Conservation (phyloP, 37 sponge, comb jelly and placozoan species). For the Agelas oroides region DNA sequence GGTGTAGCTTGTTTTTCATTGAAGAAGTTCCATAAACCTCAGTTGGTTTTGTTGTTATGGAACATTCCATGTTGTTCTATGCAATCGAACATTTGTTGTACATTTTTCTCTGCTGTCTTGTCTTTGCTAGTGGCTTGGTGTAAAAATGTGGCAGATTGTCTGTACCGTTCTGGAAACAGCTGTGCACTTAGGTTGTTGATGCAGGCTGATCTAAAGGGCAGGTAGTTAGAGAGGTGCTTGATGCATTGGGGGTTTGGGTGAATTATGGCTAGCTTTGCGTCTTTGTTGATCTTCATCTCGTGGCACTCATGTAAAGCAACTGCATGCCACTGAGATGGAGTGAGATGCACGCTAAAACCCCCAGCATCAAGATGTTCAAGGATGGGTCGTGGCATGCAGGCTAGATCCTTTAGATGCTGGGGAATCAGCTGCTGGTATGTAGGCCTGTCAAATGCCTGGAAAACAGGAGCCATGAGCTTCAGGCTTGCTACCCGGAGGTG, state of each 20-base stretch:
- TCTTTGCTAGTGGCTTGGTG: neutral
- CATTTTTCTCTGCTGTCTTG: neutral
- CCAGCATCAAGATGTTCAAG: neutral
- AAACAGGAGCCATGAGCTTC: slow-evolving; percentile 5
- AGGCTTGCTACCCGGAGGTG: neutral
- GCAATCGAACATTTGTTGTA: neutral
- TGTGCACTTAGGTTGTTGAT: neutral
- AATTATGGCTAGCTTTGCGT: slow-evolving; percentile 14
- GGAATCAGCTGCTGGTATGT: slow-evolving; percentile 5
- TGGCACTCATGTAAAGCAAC: slow-evolving; percentile 31
- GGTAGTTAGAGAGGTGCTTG: neutral
- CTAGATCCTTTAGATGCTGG: neutral
- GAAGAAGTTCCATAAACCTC: neutral
- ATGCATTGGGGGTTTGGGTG: neutral
- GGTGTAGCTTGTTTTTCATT: neutral
- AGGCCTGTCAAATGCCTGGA: slow-evolving; percentile 7
- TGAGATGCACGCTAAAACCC: neutral
- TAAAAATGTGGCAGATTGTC: neutral
- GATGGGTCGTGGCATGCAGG: neutral
- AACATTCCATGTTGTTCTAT: neutral
- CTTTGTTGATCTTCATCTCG: slow-evolving; percentile 34
- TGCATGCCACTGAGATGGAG: neutral
- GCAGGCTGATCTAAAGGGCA: neutral
- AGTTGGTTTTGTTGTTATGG: neutral
- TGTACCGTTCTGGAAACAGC: slow-evolving; percentile 1